Evolutionary conservation across 2,888 invertebrate genomes (phyloP).

Genomic region (Phalangium opilio): DNA sequence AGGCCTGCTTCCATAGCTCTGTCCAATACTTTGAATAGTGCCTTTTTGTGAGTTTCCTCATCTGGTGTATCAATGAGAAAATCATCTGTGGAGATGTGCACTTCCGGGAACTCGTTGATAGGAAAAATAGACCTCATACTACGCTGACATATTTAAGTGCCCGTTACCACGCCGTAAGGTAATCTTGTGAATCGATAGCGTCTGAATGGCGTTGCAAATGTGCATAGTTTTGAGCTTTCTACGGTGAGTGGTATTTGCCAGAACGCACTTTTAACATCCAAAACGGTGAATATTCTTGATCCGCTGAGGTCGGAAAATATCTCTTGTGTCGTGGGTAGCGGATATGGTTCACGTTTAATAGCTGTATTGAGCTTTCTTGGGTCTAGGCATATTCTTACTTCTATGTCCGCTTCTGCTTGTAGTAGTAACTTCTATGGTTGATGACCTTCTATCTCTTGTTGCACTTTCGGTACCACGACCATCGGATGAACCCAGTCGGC

Average conservation of each 20-base stretch:
- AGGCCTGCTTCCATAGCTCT: background rate
- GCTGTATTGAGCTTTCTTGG: slow-evolving; percentile 24
- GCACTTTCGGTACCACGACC: slow-evolving; percentile 24
- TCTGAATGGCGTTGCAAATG: slow-evolving; percentile 27
- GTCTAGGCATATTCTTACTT: slow-evolving; percentile 26
- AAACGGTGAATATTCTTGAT: no score
- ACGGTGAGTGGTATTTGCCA: slow-evolving; percentile 27
- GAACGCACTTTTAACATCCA: slow-evolving; percentile 27
- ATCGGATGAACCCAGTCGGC: no score
- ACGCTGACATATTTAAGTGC: slow-evolving; percentile 27
- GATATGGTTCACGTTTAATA: slow-evolving; percentile 23
- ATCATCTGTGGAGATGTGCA: slow-evolving; percentile 2
- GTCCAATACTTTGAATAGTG: slow-evolving; percentile 3
- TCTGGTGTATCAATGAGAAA: background rate
- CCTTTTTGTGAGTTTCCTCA: background rate
- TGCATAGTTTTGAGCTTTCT: slow-evolving; percentile 25
- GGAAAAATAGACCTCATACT: background rate
- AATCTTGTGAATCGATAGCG: slow-evolving; percentile 25
- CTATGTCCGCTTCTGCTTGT: no score
- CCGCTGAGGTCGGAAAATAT: slow-evolving; percentile 24
- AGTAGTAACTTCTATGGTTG: no score
- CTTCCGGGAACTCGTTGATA: background rate
- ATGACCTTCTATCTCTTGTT: no score
- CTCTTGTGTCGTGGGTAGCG: slow-evolving; percentile 24
- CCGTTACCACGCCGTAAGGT: slow-evolving; percentile 26